Evolutionary conservation across 2,797 vertebrate genomes (phyloP).

Genomic region (Merluccius polli): DNA sequence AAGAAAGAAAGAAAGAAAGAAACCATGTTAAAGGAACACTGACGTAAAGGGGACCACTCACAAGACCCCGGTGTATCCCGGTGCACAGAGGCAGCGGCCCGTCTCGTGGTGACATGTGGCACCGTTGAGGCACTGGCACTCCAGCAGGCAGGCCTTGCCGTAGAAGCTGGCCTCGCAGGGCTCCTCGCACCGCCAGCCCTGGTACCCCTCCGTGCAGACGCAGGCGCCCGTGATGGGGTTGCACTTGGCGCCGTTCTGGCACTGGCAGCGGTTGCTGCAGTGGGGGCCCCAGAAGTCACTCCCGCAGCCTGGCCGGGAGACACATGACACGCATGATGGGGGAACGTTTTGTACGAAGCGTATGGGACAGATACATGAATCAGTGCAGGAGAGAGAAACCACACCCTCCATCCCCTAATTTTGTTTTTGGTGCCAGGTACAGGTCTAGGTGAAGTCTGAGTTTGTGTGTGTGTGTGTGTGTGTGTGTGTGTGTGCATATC

Average conservation of each 20-base stretch:
- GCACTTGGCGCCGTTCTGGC: slow-evolving; percentile 90
- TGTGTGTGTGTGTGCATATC: neutral
- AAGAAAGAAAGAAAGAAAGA: slow-evolving; percentile 9
- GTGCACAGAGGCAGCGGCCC: slow-evolving; percentile 89
- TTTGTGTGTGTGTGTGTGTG: neutral
- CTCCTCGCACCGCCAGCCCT: slow-evolving; percentile 97
- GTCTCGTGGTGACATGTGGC: slow-evolving; percentile 92
- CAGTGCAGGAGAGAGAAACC: neutral
- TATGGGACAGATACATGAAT: neutral
- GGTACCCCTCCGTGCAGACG: slow-evolving; percentile 90
- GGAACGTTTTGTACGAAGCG: neutral
- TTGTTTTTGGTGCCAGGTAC: neutral
- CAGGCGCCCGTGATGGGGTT: slow-evolving; percentile 98
- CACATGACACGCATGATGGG: neutral
- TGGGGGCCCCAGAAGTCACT: slow-evolving; percentile 96
- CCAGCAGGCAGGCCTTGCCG: slow-evolving; percentile 88
- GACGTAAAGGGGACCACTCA: slow-evolving; percentile 69
- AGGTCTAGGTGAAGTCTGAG: neutral
- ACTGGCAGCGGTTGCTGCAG: slow-evolving; percentile 97
- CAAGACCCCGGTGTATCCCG: slow-evolving; percentile 91
- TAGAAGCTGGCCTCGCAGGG: slow-evolving; percentile 80
- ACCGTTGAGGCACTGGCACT: slow-evolving; percentile 87
- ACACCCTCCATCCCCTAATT: neutral
- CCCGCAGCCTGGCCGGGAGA: slow-evolving; percentile 82
- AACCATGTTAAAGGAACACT: neutral